Evolutionary conservation across 2,797 vertebrate species (phyloP).

Genomic region (Limosa lapponica): DNA sequence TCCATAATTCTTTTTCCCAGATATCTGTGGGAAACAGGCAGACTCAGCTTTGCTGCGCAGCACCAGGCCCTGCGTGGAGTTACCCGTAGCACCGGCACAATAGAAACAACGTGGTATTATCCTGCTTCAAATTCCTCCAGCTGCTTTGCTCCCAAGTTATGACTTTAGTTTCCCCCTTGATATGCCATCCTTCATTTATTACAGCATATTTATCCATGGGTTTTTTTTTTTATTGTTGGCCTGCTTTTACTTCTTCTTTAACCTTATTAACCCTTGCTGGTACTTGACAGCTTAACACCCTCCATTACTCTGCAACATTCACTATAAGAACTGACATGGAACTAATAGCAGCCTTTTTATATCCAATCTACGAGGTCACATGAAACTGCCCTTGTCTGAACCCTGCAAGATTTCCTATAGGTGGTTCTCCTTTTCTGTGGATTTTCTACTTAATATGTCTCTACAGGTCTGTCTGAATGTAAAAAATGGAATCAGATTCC

Average conservation of each 20-base stretch:
- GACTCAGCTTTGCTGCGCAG: neutral
- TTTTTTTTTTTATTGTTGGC: constrained; percentile 77
- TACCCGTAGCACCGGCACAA: neutral
- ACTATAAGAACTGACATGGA: constrained; percentile 80
- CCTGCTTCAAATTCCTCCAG: constrained; percentile 16
- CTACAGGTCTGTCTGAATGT: constrained; percentile 74
- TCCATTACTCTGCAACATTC: constrained; percentile 80
- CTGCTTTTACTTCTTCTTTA: constrained; percentile 82
- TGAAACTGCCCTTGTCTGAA: constrained; percentile 80
- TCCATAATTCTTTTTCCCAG: neutral
- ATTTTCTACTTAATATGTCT: constrained; percentile 74
- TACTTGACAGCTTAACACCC: constrained; percentile 85
- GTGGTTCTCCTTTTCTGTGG: constrained; percentile 71
- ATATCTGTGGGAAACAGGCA: neutral
- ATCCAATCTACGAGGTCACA: constrained; percentile 81
- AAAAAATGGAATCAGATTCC: constrained; percentile 74
- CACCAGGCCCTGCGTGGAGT: neutral
- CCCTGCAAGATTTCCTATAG: constrained; percentile 77
- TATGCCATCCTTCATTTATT: constrained; percentile 78
- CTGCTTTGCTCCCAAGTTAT: constrained; percentile 50
- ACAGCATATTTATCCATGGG: constrained; percentile 71
- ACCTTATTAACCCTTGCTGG: constrained; percentile 87
- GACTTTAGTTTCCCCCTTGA: constrained; percentile 64
- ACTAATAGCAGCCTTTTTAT: constrained; percentile 85
- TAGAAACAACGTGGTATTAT: neutral